Evolutionary conservation across 2,797 vertebrate species (phyloP).

Genomic region (Podargus strigoides): DNA sequence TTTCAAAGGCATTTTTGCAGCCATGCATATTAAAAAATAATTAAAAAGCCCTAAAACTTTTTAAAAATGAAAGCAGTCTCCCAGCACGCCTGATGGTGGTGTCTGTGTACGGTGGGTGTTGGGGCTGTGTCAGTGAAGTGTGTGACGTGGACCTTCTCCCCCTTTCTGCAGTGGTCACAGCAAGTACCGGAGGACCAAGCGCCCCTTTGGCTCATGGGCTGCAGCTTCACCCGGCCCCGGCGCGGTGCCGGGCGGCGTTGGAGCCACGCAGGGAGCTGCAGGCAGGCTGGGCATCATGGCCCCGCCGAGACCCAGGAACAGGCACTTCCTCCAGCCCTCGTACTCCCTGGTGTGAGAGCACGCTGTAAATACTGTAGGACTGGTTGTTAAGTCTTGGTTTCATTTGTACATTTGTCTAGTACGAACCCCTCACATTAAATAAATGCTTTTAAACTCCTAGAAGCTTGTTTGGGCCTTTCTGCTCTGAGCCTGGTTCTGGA

Average conservation of each 20-base stretch:
- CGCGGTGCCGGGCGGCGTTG: fast-evolving
- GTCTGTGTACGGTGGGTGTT: fast-evolving
- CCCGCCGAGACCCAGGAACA: constrained; percentile 61
- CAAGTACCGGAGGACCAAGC: constrained; percentile 39
- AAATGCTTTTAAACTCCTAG: constrained; percentile 30
- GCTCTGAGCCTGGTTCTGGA: no score
- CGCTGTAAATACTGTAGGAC: no score
- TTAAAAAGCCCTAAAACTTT: no score
- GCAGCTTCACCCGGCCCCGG: neutral
- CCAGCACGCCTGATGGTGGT: neutral
- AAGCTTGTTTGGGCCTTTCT: neutral
- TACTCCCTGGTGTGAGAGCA: no score
- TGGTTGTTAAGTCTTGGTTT: neutral
- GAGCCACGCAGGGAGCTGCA: neutral
- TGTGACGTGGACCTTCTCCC: neutral
- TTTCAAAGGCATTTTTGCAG: neutral
- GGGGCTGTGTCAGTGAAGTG: neutral
- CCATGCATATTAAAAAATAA: neutral
- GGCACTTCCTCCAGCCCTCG: constrained; percentile 69
- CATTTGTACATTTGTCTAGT: neutral
- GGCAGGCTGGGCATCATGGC: constrained; percentile 72
- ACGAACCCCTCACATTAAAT: constrained; percentile 19
- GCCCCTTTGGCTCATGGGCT: neutral
- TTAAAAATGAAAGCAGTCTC: neutral
- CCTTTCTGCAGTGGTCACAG: constrained; percentile 31